These are phyloP conservation scores for Lucinisca nassula DNA, from an alignment of 2,888 invertebrate genomes.

Conservation along the genomic window DNA sequence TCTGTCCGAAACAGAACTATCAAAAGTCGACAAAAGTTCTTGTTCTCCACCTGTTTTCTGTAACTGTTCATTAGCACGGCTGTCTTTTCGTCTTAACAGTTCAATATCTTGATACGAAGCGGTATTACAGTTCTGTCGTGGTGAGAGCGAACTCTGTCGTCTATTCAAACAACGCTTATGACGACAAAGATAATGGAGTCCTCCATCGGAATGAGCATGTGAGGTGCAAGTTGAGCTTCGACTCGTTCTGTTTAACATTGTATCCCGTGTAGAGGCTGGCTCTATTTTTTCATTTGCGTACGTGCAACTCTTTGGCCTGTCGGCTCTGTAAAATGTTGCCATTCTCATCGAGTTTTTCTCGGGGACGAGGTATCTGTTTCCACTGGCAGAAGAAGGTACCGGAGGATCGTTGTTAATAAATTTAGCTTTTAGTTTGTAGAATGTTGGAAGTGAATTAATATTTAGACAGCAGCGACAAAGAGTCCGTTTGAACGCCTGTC, in stretches of 20 bases:
- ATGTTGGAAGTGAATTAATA: conserved; percentile 79
- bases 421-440: conserved; percentile 79
- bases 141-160: conserved; percentile 58
- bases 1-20: not conserved
- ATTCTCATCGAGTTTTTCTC: conserved; percentile 64
- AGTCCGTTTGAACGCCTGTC: conserved; percentile 95
- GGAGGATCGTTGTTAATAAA: conserved; percentile 68
- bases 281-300: conserved; percentile 36
- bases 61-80: not conserved
- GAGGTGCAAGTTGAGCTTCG: conserved; percentile 64
- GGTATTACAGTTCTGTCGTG: conserved; percentile 56
- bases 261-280: conserved; percentile 70
- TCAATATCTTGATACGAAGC: conserved; percentile 73
- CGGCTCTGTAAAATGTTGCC: conserved; percentile 63
- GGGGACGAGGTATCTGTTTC: conserved; percentile 48
- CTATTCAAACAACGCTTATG: conserved; percentile 73
- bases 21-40: not conserved
- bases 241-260: conserved; percentile 66
- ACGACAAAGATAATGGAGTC: conserved; percentile 75
- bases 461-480: conserved; percentile 84
- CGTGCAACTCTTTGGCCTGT: conserved; percentile 20
- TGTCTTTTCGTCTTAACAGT: conserved; percentile 16
- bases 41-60: not conserved
- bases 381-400: conserved; percentile 33
- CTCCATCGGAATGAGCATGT: conserved; percentile 78